Evolutionary conservation across 2,113 vertebrate genomes (phyloP), one percentile per base, ranked within the genome.

Genomic region (Nyctibius bracteatus): DNA sequence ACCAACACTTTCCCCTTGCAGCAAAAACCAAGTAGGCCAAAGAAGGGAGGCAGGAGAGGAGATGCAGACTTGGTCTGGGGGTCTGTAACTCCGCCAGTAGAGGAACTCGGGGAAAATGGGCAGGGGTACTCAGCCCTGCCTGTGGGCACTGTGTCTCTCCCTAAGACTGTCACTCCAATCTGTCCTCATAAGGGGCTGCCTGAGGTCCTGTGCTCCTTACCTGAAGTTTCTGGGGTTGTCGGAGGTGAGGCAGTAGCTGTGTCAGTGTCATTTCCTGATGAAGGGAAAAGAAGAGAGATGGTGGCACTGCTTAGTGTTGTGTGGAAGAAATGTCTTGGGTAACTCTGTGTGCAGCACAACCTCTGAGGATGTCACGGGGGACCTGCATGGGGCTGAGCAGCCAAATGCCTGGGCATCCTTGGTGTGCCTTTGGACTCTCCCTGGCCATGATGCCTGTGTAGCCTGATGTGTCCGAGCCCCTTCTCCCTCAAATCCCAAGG

Each of bases 81-180:
- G 14, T 6, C 23, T 20, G 2, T 28, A 14, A 4, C 8, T 23
- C 7, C 14, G 1, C 18, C 15, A 10, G 5, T 8, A 52, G 25
- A 63, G 21, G 6, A 49, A 13, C 3, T 7, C 0, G 0, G 5
- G 4, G 9, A 54, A 58, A 7, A 0, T 1, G 0, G 8, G 16
- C 6, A 66, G 18, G 22, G 6, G 11, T 31, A 18, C 17, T 2
- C 1, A 1, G 10, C 16, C 20, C 7, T 37, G 43, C 12, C 14
- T 27, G 5, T 10, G 27, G 5, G 10, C 5, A 6, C 24, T 57
- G n/a, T n/a, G n/a, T n/a, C n/a, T n/a, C 20, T 71, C 35, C 7
- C 68, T 23, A 14, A 5, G 35, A 17, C 17, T 31, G 35, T 23
- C 16, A 41, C 5, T 12, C 12, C 27, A 37, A 8, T 4, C 3